Evolutionary conservation across 2,797 vertebrate genomes (phyloP).

Genomic region (Telmatherina bonti): DNA sequence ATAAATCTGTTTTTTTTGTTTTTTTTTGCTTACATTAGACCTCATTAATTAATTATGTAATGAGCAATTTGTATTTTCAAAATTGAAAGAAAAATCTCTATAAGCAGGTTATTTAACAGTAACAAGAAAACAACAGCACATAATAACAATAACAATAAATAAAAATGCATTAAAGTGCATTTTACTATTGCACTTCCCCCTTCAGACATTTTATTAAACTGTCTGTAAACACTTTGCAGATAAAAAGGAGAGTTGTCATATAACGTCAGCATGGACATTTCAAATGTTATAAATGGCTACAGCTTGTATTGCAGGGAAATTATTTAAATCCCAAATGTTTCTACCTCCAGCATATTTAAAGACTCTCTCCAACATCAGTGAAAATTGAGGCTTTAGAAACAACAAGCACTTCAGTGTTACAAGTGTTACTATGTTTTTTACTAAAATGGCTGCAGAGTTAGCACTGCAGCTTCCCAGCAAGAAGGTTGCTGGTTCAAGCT

Average conservation of each 20-base stretch:
- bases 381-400: background rate
- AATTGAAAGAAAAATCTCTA: background rate
- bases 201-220: background rate
- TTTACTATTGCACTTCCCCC: background rate
- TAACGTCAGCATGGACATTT: background rate
- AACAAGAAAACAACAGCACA: background rate
- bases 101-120: background rate
- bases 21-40: too few relatives aligned
- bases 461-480: too few relatives aligned
- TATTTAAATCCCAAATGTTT: background rate
- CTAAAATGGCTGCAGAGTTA: too few relatives aligned
- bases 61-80: background rate
- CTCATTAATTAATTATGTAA: too few relatives aligned
- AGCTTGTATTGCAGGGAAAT: background rate
- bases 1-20: background rate
- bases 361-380: background rate
- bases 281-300: background rate
- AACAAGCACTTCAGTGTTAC: background rate
- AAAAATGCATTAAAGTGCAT: background rate
- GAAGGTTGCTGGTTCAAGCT: too few relatives aligned
- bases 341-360: conserved; percentile 1
- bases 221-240: background rate
- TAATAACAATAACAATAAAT: background rate
- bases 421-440: too few relatives aligned
- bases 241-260: background rate